Base-by-base conservation (phyloP, 2,888 invertebrate genomes). In the Allolobophora icterica region DNA sequence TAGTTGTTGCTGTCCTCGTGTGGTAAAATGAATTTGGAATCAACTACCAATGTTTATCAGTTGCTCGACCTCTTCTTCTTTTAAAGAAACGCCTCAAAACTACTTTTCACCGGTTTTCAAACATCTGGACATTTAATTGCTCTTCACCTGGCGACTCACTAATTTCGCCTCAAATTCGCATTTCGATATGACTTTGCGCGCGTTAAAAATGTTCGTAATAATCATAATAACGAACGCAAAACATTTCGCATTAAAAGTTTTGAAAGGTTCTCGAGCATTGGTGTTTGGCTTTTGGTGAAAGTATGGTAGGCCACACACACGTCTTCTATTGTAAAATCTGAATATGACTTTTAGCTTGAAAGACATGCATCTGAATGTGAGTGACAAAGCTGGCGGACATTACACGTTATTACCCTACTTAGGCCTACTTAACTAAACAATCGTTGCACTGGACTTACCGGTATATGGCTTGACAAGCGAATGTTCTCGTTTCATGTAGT, bases 381-480 rank as follows among this genome's bases (percentile, higher is more conserved):
- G n/a, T 71, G 30, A 71, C 8, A 52, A 21, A 52, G 52, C 24
- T 52, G 52, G 13, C 71, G 71, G 71, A 71, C 6, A 71, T 71
- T 52, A 52, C 52, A 52, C 21, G 52, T 71, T 71, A 71, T 71
- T n/a, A n/a, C 30, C 71, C 71, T 71, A 71, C 30, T n/a, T 5
- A n/a, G 71, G n/a, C 71, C 30, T 52, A 24, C 24, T 52, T n/a
- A 71, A 13, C 17, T 24, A 21, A 71, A 8, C 30, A 71, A n/a
- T 71, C n/a, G 71, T 30, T n/a, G n/a, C 71, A 71, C 33, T 83
- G 52, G 58, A 83, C 90, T 96, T 96, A 99, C 99, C 98, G 97
- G 98, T 98, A 96, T 99, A 99, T 84, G 99, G 99, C 96, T 98
- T 98, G 94, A 98, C 97, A 91, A 99, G 96, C 84, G 98, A 98